phyloP scores from a whole-genome alignment of 2,113 vertebrate genomes.

The Anthoscopus minutus region DNA sequence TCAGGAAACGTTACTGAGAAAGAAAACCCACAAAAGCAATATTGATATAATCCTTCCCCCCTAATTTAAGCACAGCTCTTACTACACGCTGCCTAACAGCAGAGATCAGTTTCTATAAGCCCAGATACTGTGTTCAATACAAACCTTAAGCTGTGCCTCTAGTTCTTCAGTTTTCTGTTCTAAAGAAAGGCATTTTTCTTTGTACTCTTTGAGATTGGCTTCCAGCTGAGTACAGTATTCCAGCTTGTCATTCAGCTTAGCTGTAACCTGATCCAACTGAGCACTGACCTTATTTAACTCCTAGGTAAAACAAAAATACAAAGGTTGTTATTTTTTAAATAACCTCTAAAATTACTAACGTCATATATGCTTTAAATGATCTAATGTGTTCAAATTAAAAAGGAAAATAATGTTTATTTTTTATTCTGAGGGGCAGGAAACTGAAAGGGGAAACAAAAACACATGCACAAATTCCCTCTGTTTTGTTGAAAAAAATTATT shows the following conservation, averaged over 20 bases:
- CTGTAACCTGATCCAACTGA: constrained; percentile 80
- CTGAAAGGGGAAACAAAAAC: background rate
- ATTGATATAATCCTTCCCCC: background rate
- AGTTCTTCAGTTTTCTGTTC: constrained; percentile 86
- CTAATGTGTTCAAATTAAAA: background rate
- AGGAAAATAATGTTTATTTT: background rate
- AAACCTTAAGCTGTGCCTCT: constrained; percentile 85
- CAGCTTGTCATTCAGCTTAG: constrained; percentile 83
- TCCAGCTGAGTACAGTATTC: constrained; percentile 87
- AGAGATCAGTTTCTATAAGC: background rate
- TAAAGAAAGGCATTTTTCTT: constrained; percentile 83
- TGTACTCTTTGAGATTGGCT: constrained; percentile 82
- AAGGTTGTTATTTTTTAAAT: background rate
- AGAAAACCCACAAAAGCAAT: background rate
- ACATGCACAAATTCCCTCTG: background rate
- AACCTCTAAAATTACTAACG: background rate
- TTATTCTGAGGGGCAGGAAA: background rate
- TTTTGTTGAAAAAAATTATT: background rate
- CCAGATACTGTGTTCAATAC: background rate
- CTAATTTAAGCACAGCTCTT: background rate
- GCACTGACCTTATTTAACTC: constrained; percentile 85
- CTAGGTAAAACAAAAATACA: constrained; percentile 67
- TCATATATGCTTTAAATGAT: background rate
- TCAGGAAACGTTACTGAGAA: background rate
- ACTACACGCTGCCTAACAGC: background rate